A percentile compares a stretch with the other conserved stretches of the same genome.
Evolutionary conservation across 2,888 invertebrate genomes (phyloP).

Genomic region (Eupithecia pulchellata): DNA sequence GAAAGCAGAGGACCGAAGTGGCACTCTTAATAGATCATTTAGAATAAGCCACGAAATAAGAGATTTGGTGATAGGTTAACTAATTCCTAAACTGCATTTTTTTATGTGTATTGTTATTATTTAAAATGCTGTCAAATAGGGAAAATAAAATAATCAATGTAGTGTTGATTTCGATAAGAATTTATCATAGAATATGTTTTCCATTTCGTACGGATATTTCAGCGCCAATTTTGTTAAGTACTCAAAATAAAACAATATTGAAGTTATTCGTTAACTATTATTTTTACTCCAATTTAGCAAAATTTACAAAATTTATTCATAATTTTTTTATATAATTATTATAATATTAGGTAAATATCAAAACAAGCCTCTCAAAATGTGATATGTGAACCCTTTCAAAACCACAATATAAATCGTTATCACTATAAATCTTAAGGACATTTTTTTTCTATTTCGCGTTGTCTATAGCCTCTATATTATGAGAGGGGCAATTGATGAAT

Average conservation of each 20-base stretch:
- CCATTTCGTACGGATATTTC: too few relatives aligned
- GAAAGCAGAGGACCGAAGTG: constrained; percentile 54
- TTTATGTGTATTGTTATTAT: background rate
- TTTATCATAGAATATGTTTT: too few relatives aligned
- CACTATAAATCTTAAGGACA: constrained; percentile 22
- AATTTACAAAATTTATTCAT: too few relatives aligned
- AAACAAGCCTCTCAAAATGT: too few relatives aligned
- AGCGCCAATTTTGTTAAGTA: too few relatives aligned
- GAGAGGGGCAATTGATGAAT: constrained; percentile 73
- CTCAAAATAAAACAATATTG: too few relatives aligned
- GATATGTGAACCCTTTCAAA: background rate
- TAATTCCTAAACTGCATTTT: background rate
- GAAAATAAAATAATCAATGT: background rate
- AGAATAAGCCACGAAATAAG: constrained; percentile 58
- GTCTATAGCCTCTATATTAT: constrained; percentile 68
- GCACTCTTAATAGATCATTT: constrained; percentile 73
- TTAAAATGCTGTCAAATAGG: background rate
- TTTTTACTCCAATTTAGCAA: too few relatives aligned
- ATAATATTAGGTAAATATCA: too few relatives aligned
- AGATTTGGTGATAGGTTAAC: constrained; percentile 28
- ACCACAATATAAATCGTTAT: constrained; percentile 19
- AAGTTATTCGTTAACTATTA: too few relatives aligned
- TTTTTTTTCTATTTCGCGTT: constrained; percentile 58
- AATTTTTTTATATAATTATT: too few relatives aligned
- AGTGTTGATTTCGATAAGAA: background rate